These are phyloP conservation scores for Sycobia sp. DNA, from an alignment of 1,140 invertebrate species.

Conservation along the genomic window DNA sequence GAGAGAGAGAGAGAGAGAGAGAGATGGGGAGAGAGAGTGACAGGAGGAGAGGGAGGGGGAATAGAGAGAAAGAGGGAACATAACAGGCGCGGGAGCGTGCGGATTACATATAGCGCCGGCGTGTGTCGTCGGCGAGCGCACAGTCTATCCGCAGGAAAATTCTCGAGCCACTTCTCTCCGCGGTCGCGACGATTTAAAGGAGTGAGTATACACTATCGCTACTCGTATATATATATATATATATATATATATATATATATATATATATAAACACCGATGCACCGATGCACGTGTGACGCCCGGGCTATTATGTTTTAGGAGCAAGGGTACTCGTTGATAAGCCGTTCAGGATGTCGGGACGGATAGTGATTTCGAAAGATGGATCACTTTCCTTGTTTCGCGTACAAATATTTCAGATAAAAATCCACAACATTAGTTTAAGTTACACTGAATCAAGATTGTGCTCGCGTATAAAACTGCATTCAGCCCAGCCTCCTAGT, in stretches of 20 bases:
- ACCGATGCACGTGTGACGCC: neutral
- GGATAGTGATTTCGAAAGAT: neutral
- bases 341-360: neutral
- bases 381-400: neutral
- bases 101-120: too few relatives aligned
- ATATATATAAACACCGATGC: neutral
- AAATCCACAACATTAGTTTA: too few relatives aligned
- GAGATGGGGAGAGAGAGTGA: too few relatives aligned
- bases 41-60: too few relatives aligned
- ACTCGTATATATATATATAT: too few relatives aligned
- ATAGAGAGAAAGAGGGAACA: too few relatives aligned
- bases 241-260: too few relatives aligned
- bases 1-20: too few relatives aligned
- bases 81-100: neutral
- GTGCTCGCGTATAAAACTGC: too few relatives aligned
- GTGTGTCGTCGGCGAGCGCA: neutral
- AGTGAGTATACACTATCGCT: neutral
- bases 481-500: too few relatives aligned
- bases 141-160: neutral
- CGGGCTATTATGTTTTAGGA: neutral
- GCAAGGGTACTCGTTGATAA: conserved; percentile 1
- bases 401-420: too few relatives aligned
- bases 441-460: too few relatives aligned
- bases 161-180: conserved; percentile 6
- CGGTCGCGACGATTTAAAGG: neutral